A percentile compares a stretch with the other conserved stretches of the same genome.
Evolutionary conservation across 2,888 invertebrate species (phyloP).

Genomic region (Rotaria macrura): DNA sequence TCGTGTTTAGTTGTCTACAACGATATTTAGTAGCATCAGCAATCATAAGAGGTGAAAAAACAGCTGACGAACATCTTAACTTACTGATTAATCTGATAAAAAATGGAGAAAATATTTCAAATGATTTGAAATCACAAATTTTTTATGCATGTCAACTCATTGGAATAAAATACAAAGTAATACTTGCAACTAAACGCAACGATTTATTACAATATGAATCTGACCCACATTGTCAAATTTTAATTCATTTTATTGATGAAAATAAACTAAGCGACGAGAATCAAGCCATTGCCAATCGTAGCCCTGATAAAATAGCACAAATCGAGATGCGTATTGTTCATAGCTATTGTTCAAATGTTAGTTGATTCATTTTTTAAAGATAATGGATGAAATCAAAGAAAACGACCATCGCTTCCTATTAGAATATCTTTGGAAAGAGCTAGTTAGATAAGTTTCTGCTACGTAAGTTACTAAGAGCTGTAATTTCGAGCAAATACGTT

Average conservation of each 20-base stretch:
- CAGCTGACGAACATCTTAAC: not conserved
- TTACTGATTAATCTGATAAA: not conserved
- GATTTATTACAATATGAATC: not conserved
- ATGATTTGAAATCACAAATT: not conserved
- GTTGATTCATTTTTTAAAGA: too few species aligned
- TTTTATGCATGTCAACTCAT: not conserved
- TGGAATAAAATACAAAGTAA: not conserved
- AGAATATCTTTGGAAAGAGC: too few species aligned
- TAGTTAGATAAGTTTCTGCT: too few species aligned
- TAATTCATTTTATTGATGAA: slow-evolving; percentile 2
- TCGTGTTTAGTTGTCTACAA: not conserved
- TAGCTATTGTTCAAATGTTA: too few species aligned
- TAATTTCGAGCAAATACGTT: too few species aligned
- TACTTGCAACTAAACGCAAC: not conserved
- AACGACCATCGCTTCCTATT: too few species aligned
- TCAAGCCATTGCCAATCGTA: not conserved
- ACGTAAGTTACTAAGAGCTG: too few species aligned
- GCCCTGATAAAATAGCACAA: not conserved
- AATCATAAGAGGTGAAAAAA: not conserved
- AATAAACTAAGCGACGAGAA: not conserved
- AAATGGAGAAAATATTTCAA: not conserved
- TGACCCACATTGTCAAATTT: not conserved
- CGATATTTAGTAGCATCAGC: not conserved
- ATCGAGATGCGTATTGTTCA: not conserved
- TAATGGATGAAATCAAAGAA: too few species aligned